Conservation (phyloP, 2,888 invertebrate genomes). For the Dioctria linearis region DNA sequence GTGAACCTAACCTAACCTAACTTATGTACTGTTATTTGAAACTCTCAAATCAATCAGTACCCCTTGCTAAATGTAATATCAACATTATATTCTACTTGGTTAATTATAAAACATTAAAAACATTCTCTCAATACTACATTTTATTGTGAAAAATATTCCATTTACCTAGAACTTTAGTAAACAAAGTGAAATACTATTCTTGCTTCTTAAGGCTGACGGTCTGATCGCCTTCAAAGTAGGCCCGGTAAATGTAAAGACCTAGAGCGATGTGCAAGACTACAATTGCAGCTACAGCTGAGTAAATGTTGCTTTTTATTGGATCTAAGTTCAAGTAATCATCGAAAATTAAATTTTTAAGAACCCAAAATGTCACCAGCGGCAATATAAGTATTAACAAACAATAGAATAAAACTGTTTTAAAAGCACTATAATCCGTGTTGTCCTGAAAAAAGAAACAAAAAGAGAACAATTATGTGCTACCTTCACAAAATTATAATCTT, state of each 20-base stretch:
- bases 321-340: constrained; percentile 76
- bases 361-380: constrained; percentile 83
- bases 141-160: constrained; percentile 28
- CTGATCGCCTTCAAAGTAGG: constrained; percentile 76
- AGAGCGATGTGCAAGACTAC: constrained; percentile 82
- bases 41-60: too few species aligned
- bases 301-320: constrained; percentile 80
- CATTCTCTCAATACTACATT: constrained; percentile 34
- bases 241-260: constrained; percentile 84
- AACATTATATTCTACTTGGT: too few species aligned
- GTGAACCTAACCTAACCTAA: too few species aligned
- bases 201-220: constrained; percentile 53
- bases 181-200: constrained; percentile 38
- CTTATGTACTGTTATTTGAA: too few species aligned
- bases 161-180: constrained; percentile 68
- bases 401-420: constrained; percentile 83
- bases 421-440: constrained; percentile 78
- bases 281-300: constrained; percentile 84
- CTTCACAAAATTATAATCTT: not conserved
- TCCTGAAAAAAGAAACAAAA: constrained; percentile 63
- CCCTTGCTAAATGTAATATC: too few species aligned
- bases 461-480: not conserved
- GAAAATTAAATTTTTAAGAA: constrained; percentile 79
- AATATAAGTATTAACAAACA: constrained; percentile 83
- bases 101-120: not conserved